Evolutionary conservation across 2,113 vertebrate genomes (phyloP), one percentile per base, ranked within the genome.

Genomic region (Chrysemys picta): DNA sequence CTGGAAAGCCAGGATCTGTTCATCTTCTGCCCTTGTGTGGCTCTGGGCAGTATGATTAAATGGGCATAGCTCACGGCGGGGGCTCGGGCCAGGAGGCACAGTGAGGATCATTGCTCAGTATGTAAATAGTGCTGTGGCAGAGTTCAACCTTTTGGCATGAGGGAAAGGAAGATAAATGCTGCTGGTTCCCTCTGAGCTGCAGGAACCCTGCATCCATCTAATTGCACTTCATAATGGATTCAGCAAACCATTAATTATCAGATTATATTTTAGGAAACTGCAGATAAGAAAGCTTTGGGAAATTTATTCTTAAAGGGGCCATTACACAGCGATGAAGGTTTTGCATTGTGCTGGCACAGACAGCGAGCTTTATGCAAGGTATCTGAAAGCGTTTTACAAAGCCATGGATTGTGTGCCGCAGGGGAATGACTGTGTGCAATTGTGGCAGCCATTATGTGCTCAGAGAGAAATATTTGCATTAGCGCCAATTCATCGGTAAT

Each of bases 191-290:
- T 96, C 89, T 17, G 65, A 98, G 93, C 76, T 92, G 97, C 89
- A 27, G 97, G 96, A 94, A 91, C 78, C 47, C 95, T 91, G 93
- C 94, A 94, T 96, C 96, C 85, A 93, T 90, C 97, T 98, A 97
- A 98, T 95, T 97, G 97, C 95, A 97, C 97, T 98, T 98, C 96
- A 88, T 95, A 96, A 97, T 91, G 88, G 95, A 96, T 97, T 95
- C 97, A 96, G 97, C 91, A 97, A 97, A 93, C 96, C 98, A 97
- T 98, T 97, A 97, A 97, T 98, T 98, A 98, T 94, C 96, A 97
- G 98, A 97, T 96, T 96, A 96, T 93, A 94, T 95, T 97, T 97
- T 95, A 93, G 90, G 93, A 97, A 97, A 89, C 75, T 29, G 53
- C 75, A 94, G 94, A 97, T 95, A 93, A 96, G 96, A 96, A 89